Percentiles rank a stretch among this genome's conserved stretches.
Conservation (phyloP, 2,113 vertebrate species). For the Cochlearius cochlearius region DNA sequence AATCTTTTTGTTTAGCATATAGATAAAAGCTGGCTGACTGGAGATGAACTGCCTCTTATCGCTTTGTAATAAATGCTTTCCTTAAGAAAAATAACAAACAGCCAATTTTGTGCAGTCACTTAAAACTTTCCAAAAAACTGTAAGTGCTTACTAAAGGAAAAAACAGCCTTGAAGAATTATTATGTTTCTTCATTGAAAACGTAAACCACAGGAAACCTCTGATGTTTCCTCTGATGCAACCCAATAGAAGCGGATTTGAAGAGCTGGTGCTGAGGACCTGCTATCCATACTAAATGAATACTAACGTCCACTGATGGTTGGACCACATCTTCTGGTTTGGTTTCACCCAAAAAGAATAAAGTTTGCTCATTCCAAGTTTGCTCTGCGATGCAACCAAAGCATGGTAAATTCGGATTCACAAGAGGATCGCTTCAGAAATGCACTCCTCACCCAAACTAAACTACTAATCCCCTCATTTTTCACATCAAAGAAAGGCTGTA, state of each 20-base stretch:
- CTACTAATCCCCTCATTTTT: not conserved
- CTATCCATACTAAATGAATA: not conserved
- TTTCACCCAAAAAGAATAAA: not conserved
- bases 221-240: not conserved
- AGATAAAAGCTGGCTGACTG: not conserved
- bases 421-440: not conserved
- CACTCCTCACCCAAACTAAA: not conserved
- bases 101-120: not conserved
- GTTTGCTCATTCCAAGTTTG: not conserved
- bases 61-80: constrained; percentile 15
- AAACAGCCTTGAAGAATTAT: not conserved
- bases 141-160: constrained; percentile 34
- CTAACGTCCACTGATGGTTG: not conserved
- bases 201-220: constrained; percentile 24
- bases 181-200: constrained; percentile 36
- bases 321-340: not conserved
- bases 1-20: not conserved
- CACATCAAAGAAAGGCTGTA: not conserved
- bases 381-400: not conserved
- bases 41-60: not conserved
- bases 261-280: not conserved
- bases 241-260: not conserved
- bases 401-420: not conserved
- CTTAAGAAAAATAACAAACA: constrained; percentile 32
- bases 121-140: not conserved